Conservation (phyloP, 2,113 vertebrate genomes). For the Neolamprologus falcicula region DNA sequence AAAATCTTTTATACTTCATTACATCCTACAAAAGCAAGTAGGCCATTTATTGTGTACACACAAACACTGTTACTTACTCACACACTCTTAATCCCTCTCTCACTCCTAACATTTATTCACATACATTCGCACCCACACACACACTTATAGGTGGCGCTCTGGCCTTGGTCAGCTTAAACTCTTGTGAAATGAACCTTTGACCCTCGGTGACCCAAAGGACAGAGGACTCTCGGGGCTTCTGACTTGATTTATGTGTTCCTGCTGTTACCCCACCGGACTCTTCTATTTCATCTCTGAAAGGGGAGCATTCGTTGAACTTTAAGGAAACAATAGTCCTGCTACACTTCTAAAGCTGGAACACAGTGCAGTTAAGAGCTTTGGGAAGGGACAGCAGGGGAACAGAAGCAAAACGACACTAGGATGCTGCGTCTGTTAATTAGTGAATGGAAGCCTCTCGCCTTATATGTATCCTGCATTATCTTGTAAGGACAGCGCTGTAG, state of each 20-base stretch:
- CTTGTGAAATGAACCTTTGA: constrained; percentile 69
- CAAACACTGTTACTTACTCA: neutral
- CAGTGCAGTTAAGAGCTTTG: constrained; percentile 12
- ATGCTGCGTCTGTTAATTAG: constrained; percentile 71
- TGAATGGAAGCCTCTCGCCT: neutral
- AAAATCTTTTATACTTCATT: constrained; percentile 24
- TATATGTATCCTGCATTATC: neutral
- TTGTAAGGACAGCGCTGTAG: neutral
- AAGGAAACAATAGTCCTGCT: constrained; percentile 79
- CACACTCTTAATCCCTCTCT: constrained; percentile 7
- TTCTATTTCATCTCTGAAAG: constrained; percentile 90
- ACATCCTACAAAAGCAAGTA: constrained; percentile 28
- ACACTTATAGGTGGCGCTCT: constrained; percentile 21
- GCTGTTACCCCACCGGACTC: constrained; percentile 85
- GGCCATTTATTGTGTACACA: constrained; percentile 6
- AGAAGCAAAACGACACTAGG: constrained; percentile 37
- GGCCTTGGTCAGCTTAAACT: constrained; percentile 64
- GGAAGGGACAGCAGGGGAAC: neutral
- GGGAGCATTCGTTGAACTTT: constrained; percentile 80
- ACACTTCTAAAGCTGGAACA: constrained; percentile 58
- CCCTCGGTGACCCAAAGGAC: constrained; percentile 80
- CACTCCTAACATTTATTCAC: neutral
- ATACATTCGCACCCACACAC: constrained; percentile 21
- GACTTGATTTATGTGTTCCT: constrained; percentile 95
- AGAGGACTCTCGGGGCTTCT: constrained; percentile 77